phyloP scores from a whole-genome alignment of 1,140 invertebrate species.

The Trichogramma pretiosum region DNA sequence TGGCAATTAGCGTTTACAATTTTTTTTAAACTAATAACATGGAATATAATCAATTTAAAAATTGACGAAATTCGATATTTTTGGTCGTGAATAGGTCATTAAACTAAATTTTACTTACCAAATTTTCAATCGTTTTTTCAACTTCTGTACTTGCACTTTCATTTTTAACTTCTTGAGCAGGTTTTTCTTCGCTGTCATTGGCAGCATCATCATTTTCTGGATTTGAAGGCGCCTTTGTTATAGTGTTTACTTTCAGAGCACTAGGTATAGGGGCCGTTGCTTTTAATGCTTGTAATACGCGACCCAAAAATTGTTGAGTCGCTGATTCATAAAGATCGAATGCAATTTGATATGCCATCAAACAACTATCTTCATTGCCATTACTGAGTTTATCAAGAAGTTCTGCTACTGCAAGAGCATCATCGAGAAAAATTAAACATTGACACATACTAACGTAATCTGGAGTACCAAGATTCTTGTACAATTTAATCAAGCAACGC shows the following conservation, averaged over 20 bases:
- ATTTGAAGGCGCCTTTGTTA: too few relatives aligned
- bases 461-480: constrained; percentile 74
- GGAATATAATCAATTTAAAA: too few relatives aligned
- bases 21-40: too few relatives aligned
- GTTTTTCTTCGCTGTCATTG: constrained; percentile 12
- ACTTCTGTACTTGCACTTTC: constrained; percentile 34
- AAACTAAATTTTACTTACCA: too few relatives aligned
- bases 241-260: constrained; percentile 55
- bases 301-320: constrained; percentile 91
- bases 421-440: constrained; percentile 92
- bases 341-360: constrained; percentile 98
- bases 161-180: too few relatives aligned
- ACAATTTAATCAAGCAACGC: constrained; percentile 79
- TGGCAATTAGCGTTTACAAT: too few relatives aligned
- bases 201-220: constrained; percentile 26
- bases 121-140: constrained; percentile 43
- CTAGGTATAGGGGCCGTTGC: constrained; percentile 77
- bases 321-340: constrained; percentile 99
- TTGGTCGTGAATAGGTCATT: too few relatives aligned
- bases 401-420: constrained; percentile 82
- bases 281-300: constrained; percentile 75
- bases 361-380: constrained; percentile 57
- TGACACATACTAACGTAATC: constrained; percentile 96
- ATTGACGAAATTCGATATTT: neutral
- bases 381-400: constrained; percentile 82